phyloP scores from a whole-genome alignment of 2,888 invertebrate species.

The Caenorhabditis becei region DNA sequence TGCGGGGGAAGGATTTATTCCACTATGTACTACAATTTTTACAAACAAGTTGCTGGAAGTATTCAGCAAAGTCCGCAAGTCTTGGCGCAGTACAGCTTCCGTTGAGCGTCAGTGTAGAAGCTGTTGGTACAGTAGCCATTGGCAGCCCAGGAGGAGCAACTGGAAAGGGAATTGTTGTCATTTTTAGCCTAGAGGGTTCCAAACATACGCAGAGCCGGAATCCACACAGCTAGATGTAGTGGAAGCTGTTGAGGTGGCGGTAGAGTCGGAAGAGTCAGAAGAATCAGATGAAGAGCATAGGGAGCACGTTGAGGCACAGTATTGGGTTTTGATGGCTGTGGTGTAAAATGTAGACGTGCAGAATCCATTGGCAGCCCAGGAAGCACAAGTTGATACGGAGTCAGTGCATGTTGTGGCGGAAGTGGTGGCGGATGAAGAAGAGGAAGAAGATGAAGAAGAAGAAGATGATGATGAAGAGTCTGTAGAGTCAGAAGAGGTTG shows the following conservation, averaged over 20 bases:
- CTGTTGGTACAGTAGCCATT: constrained; percentile 48
- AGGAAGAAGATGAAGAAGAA: constrained; percentile 6
- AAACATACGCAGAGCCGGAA: constrained; percentile 10
- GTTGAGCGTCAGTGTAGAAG: constrained; percentile 39
- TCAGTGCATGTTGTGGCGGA: constrained; percentile 11
- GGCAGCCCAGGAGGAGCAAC: constrained; percentile 40
- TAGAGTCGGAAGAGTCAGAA: constrained; percentile 6
- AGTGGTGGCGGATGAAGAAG: constrained; percentile 3
- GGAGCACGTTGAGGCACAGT: constrained; percentile 27
- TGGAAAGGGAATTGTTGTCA: too few relatives aligned
- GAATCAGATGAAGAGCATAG: constrained; percentile 19
- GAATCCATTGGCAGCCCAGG: too few relatives aligned
- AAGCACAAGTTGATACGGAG: neutral
- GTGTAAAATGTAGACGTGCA: constrained; percentile 41
- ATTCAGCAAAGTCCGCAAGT: constrained; percentile 45
- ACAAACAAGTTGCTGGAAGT: neutral
- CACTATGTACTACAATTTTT: neutral
- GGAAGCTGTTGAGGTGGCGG: constrained; percentile 1
- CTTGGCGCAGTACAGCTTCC: constrained; percentile 38
- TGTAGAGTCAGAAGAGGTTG: neutral
- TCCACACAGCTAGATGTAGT: constrained; percentile 9
- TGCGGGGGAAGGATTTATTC: too few relatives aligned
- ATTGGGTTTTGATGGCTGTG: constrained; percentile 19
- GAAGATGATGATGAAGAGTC: too few relatives aligned
- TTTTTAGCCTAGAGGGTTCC: too few relatives aligned